Conservation (phyloP, 2,113 vertebrate species). For the Mugil cephalus region DNA sequence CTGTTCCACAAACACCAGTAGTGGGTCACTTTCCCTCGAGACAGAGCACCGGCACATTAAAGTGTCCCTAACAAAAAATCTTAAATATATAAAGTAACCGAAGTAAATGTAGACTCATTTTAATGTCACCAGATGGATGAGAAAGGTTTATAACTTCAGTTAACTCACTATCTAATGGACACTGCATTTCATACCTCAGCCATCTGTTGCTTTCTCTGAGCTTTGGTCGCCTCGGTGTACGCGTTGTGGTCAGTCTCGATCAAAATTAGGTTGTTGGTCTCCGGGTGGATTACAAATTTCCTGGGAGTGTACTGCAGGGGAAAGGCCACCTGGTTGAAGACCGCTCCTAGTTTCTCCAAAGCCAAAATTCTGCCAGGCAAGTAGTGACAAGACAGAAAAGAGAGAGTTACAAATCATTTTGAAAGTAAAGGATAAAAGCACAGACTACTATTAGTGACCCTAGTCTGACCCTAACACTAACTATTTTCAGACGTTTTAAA, state of each 20-base stretch:
- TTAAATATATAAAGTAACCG: too few species aligned
- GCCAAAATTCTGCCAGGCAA: constrained; percentile 91
- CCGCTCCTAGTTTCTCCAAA: constrained; percentile 96
- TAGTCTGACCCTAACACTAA: too few species aligned
- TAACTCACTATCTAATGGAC: neutral
- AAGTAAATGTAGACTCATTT: too few species aligned
- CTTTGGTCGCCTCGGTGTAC: constrained; percentile 98
- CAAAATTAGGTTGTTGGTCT: constrained; percentile 95
- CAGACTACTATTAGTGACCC: too few species aligned
- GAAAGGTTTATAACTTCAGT: neutral
- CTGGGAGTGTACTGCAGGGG: constrained; percentile 96
- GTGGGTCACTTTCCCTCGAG: too few species aligned
- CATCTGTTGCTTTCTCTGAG: constrained; percentile 99
- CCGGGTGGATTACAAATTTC: constrained; percentile 98
- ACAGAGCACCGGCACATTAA: too few species aligned
- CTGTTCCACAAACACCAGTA: too few species aligned
- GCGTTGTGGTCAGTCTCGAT: constrained; percentile 99
- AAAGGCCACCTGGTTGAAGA: constrained; percentile 99
- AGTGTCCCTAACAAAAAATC: too few species aligned
- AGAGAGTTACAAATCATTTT: neutral
- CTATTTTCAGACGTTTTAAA: too few species aligned
- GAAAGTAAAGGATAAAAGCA: too few species aligned
- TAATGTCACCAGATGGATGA: too few species aligned
- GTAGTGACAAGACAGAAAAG: constrained; percentile 1
- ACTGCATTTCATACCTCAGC: constrained; percentile 88